phyloP scores from a whole-genome alignment of 1,140 invertebrate species.

The Nasonia longicornis region DNA sequence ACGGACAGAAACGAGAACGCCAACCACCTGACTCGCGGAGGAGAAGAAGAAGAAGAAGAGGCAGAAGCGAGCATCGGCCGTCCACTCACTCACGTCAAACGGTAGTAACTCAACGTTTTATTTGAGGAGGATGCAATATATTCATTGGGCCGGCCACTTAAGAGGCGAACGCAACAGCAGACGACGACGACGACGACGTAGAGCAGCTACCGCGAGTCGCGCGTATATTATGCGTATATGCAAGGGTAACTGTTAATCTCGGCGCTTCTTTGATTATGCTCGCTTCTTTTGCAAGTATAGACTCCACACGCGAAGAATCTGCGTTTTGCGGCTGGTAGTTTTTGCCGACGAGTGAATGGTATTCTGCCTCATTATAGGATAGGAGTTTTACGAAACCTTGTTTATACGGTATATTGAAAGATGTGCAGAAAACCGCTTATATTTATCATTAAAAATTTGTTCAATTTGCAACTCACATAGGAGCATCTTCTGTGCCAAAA shows the following conservation, averaged over 20 bases:
- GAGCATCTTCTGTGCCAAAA: too few species aligned
- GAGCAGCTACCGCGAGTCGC: conserved; percentile 13
- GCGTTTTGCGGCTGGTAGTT: neutral
- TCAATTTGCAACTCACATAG: too few species aligned
- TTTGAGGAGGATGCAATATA: conserved; percentile 60
- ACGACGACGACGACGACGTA: neutral
- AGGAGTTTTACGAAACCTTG: neutral
- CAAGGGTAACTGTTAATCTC: conserved; percentile 39
- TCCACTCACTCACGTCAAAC: conserved; percentile 59
- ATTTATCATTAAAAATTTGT: too few species aligned
- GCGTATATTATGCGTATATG: neutral
- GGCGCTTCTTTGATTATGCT: conserved; percentile 1
- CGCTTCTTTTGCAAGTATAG: neutral
- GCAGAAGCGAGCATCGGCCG: conserved; percentile 32
- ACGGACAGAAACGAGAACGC: conserved; percentile 57
- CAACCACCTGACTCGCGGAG: conserved; percentile 61
- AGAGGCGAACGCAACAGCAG: conserved; percentile 15
- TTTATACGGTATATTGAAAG: too few species aligned
- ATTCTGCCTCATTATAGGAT: too few species aligned
- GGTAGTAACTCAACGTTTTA: conserved; percentile 65
- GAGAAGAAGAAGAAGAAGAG: neutral
- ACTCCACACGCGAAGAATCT: neutral
- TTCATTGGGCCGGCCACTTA: conserved; percentile 54
- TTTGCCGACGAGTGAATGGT: neutral
- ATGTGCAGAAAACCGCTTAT: too few species aligned